phyloP scores from a whole-genome alignment of 1,140 invertebrate genomes.

The Stenopsyche tienmushanensis region DNA sequence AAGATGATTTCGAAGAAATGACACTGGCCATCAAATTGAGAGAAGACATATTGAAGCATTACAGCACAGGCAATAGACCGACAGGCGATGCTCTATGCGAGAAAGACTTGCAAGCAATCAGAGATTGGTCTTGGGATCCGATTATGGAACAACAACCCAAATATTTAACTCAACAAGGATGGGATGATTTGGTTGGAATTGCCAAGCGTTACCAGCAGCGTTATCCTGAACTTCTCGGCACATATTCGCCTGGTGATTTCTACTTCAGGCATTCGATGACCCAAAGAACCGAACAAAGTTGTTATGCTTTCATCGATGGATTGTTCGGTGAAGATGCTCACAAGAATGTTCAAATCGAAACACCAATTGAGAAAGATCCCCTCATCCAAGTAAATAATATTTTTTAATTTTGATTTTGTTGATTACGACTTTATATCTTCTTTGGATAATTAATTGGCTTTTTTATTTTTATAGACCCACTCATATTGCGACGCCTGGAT shows the following conservation, averaged over 20 bases:
- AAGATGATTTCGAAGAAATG: not conserved
- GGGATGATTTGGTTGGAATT: not conserved
- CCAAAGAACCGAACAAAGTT: not conserved
- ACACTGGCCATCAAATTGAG: not conserved
- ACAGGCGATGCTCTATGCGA: not conserved
- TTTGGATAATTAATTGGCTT: slow-evolving; percentile 11
- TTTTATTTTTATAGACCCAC: slow-evolving; percentile 25
- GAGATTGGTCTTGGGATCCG: not conserved
- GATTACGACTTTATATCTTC: too few species aligned
- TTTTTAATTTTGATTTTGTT: too few species aligned
- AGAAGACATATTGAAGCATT: not conserved
- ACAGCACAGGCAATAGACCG: not conserved
- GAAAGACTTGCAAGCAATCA: not conserved
- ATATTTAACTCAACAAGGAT: not conserved
- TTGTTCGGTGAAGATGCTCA: slow-evolving; percentile 38
- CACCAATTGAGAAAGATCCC: slow-evolving; percentile 54
- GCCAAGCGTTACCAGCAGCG: not conserved
- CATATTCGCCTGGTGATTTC: not conserved
- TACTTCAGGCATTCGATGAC: not conserved
- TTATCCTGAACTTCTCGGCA: not conserved
- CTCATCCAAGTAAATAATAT: slow-evolving; percentile 40
- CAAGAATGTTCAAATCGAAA: slow-evolving; percentile 44
- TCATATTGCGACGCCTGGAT: slow-evolving; percentile 23
- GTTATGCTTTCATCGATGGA: not conserved
- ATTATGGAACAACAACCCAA: not conserved